Conservation (phyloP, 2,888 invertebrate genomes). For the Drosophila peninsularis region DNA sequence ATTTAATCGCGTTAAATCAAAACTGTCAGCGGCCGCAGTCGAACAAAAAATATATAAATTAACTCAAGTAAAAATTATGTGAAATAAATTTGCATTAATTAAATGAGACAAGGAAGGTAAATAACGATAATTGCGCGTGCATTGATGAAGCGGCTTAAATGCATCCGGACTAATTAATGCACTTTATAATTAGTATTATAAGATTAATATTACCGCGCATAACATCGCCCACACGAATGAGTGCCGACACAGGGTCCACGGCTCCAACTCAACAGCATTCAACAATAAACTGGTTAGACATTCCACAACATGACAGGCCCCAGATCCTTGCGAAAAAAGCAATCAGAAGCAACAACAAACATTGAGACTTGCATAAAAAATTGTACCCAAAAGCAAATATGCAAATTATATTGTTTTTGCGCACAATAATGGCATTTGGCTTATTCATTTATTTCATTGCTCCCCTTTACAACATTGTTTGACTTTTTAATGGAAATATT, state of each 20-base stretch:
- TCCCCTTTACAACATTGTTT: slow-evolving; percentile 46
- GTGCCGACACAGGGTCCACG: slow-evolving; percentile 17
- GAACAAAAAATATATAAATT: not conserved
- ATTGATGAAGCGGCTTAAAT: slow-evolving; percentile 47
- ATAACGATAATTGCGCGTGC: slow-evolving; percentile 40
- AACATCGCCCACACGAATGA: not conserved
- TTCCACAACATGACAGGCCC: slow-evolving; percentile 51
- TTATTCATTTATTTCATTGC: slow-evolving; percentile 18
- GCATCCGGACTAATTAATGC: slow-evolving; percentile 65
- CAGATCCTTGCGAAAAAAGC: slow-evolving; percentile 5
- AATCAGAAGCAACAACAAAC: slow-evolving; percentile 20
- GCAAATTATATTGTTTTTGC: slow-evolving; percentile 30
- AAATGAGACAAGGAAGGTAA: slow-evolving; percentile 34
- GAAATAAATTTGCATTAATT: slow-evolving; percentile 39
- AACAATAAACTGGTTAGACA: slow-evolving; percentile 60
- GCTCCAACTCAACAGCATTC: slow-evolving; percentile 45
- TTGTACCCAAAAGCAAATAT: slow-evolving; percentile 30
- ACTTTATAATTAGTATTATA: slow-evolving; percentile 63
- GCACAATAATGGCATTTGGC: slow-evolving; percentile 32
- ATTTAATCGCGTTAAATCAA: slow-evolving; percentile 28
- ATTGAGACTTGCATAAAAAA: slow-evolving; percentile 6
- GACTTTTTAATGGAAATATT: slow-evolving; percentile 65
- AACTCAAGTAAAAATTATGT: slow-evolving; percentile 28
- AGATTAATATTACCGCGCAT: slow-evolving; percentile 41
- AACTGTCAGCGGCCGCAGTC: not conserved